Evolutionary conservation across 2,797 vertebrate genomes (phyloP), one percentile per base, ranked within the genome.

Genomic region (Enteromius unitaeniatus): DNA sequence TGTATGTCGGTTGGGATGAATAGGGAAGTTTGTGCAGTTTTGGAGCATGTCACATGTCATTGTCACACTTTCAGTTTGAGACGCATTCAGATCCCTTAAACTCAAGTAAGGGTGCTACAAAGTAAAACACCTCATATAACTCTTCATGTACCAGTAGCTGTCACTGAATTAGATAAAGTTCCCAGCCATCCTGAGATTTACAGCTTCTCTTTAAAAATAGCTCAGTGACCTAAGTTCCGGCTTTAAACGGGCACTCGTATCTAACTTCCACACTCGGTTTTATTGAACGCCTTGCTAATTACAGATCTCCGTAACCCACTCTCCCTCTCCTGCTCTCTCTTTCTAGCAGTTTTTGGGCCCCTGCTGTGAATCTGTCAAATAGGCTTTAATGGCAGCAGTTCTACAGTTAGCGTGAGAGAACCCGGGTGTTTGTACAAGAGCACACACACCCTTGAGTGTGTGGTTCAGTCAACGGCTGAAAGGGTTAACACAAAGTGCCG

Each of bases 271-370:
- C 79, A 82, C 83, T 86, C 62, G 58, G 74, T 84, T 69, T 82
- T 87, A 81, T 53, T 83, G 86, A 86, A 81, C 65, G 82, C 86
- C 86, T 83, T 53, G 67, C 79, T 87, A 88, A 89, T 90, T 90
- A 89, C 72, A 82, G 78, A 82, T 87, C 88, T 77, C 84, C 73
- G 78, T 88, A 88, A 87, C 81, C 86, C 80, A 73, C 60, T 75
- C 74, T 37, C 78, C 78, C 34, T 62, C 70, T 79, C 68, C 79
- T 14, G 34, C n/a, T 45, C 64, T 40, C 74, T 72, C 53, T 51
- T 60, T 62, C 78, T 85, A 45, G 45, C 79, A 17, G 64, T 58
- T 81, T 77, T 78, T 62, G 42, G n/a, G 80, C 69, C 78, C 86
- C 85, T 78, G 82, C 86, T 86, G 85, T 65, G 81, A 83, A 70